Evolutionary conservation across 2,888 invertebrate species (phyloP).

Genomic region (Euzophera pinguis): DNA sequence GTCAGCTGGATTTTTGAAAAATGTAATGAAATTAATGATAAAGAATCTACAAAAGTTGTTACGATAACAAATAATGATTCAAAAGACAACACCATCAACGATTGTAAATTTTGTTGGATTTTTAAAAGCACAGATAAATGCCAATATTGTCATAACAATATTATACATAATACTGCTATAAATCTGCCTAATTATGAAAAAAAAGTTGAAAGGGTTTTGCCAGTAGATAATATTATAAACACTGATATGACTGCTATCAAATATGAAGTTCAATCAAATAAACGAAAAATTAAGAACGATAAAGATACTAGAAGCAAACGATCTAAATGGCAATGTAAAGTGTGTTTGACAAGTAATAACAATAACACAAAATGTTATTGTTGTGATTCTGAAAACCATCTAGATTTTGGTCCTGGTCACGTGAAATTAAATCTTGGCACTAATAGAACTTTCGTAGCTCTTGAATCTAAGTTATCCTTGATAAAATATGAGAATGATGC

Average conservation of each 20-base stretch:
- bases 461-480: neutral
- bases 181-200: too few species aligned
- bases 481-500: neutral
- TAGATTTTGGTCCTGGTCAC: slow-evolving; percentile 5
- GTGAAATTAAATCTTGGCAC: slow-evolving; percentile 26
- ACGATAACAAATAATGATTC: neutral
- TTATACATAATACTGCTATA: too few species aligned
- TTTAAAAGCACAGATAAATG: slow-evolving; percentile 34
- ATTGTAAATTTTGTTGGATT: slow-evolving; percentile 30
- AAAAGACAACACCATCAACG: neutral
- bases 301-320: slow-evolving; percentile 11
- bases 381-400: slow-evolving; percentile 36
- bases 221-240: neutral
- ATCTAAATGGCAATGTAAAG: slow-evolving; percentile 42
- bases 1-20: neutral
- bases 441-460: slow-evolving; percentile 17
- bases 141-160: slow-evolving; percentile 39
- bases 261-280: neutral
- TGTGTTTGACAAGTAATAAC: slow-evolving; percentile 39
- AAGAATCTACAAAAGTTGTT: slow-evolving; percentile 26
- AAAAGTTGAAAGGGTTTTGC: neutral
- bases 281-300: slow-evolving; percentile 18
- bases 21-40: slow-evolving; percentile 1
- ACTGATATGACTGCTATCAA: neutral
- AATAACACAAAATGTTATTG: slow-evolving; percentile 39